Evolutionary conservation across 1,140 invertebrate species (phyloP), one percentile per base, ranked within the genome.

Genomic region (Hermatobates lingyangjiaoensis): DNA sequence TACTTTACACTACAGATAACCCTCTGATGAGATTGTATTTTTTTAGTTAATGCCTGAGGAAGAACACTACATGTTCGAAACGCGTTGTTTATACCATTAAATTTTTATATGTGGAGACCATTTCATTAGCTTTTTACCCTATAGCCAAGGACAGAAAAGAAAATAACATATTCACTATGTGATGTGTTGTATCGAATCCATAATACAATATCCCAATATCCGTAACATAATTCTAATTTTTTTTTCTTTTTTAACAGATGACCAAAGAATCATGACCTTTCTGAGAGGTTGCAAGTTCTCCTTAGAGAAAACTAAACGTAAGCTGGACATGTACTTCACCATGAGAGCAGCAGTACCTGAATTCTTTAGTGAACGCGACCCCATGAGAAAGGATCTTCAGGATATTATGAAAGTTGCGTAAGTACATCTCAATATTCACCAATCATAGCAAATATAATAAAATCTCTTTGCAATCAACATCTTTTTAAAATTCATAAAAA

Each of bases 201-300:
- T n/a, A n/a, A n/a, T n/a, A n/a, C n/a, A n/a, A n/a, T n/a, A n/a
- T n/a, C n/a, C n/a, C n/a, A n/a, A n/a, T n/a, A n/a, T n/a, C n/a
- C n/a, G n/a, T n/a, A n/a, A n/a, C n/a, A n/a, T n/a, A n/a, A n/a
- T 10, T 18, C 39, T 42, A 10, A 42, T 42, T 42, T 10, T 34
- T 34, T 7, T 34, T 34, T 34, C 7, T 34, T 7, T 34, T 42
- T 18, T 20, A 10, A 38, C 59, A 83, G 80, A 85, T 64, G 82
- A 85, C 55, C 64, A 73, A 51, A 74, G 79, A 61, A 62, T 87
- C 18, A 74, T 80, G 63, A 81, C 80, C 0, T 88, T 87, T 65
- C 63, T 89, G 24, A 71, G 84, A 27, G 83, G 84, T 7, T 84
- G 80, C 63, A 89, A 87, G 68, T 86, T 82, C 60, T 85, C 82